These are phyloP conservation scores for Hyles lineata DNA, from an alignment of 2,888 invertebrate genomes.

Conservation along the genomic window DNA sequence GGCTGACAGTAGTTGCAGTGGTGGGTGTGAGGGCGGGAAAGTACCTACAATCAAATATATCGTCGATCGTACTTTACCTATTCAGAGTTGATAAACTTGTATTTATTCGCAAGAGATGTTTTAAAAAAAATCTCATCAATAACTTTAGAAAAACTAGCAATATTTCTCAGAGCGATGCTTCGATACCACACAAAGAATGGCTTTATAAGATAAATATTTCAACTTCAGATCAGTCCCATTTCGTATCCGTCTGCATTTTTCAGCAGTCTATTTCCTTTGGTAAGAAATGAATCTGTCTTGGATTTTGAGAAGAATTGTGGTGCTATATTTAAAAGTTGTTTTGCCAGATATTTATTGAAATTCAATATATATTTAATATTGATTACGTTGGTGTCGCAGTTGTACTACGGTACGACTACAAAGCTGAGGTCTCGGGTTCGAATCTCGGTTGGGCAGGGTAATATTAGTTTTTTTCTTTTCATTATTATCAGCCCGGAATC, in stretches of 20 bases:
- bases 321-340: neutral
- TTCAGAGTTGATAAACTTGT: too few relatives aligned
- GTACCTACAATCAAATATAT: too few relatives aligned
- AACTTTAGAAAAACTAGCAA: neutral
- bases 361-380: too few relatives aligned
- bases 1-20: too few relatives aligned
- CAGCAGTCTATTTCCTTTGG: conserved; percentile 1
- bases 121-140: too few relatives aligned
- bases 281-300: conserved; percentile 1
- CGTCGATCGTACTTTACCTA: too few relatives aligned
- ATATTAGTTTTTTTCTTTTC: neutral
- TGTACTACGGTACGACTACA: neutral
- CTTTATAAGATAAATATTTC: neutral
- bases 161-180: neutral
- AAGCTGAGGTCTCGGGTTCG: neutral
- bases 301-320: neutral
- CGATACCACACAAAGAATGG: neutral
- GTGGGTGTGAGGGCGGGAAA: too few relatives aligned
- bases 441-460: neutral
- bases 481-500: neutral
- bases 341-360: neutral
- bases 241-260: neutral
- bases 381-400: neutral
- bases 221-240: neutral
- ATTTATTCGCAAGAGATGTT: too few relatives aligned